Evolutionary conservation across 2,888 invertebrate genomes (phyloP).

Genomic region (Pseudanteris insignis): DNA sequence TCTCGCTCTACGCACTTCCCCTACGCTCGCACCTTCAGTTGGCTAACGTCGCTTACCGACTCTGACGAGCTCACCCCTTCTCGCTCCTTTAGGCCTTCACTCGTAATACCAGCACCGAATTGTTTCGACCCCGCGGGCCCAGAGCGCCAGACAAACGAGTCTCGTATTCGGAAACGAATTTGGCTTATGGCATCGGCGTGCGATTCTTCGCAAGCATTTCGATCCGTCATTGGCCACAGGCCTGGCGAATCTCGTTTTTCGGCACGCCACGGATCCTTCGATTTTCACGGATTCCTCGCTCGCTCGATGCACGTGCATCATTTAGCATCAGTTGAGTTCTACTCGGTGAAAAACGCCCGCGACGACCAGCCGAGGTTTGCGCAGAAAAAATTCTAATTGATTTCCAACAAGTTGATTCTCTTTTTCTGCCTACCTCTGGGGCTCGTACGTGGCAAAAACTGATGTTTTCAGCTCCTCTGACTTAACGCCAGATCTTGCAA

Average conservation of each 20-base stretch:
- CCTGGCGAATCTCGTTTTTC: constrained; percentile 11
- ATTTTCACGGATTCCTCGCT: constrained; percentile 12
- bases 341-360: constrained; percentile 14
- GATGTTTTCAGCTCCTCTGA: no score
- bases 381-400: constrained; percentile 13
- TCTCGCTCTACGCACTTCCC: no score
- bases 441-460: no score
- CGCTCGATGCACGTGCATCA: constrained; percentile 25
- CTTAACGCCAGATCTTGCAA: no score
- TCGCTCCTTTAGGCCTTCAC: no score
- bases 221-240: constrained; percentile 17
- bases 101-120: constrained; percentile 18
- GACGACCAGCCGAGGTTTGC: neutral
- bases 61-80: no score
- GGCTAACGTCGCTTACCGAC: no score
- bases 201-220: no score
- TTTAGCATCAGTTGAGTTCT: constrained; percentile 23
- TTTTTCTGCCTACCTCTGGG: no score
- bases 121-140: constrained; percentile 37
- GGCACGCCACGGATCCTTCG: neutral
- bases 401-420: constrained; percentile 5
- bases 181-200: constrained; percentile 2
- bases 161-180: constrained; percentile 17
- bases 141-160: constrained; percentile 29
- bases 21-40: no score